Percentiles rank a stretch among this genome's conserved stretches.
Evolutionary conservation across 2,113 vertebrate species (phyloP).

Genomic region (Shinisaurus crocodilurus): DNA sequence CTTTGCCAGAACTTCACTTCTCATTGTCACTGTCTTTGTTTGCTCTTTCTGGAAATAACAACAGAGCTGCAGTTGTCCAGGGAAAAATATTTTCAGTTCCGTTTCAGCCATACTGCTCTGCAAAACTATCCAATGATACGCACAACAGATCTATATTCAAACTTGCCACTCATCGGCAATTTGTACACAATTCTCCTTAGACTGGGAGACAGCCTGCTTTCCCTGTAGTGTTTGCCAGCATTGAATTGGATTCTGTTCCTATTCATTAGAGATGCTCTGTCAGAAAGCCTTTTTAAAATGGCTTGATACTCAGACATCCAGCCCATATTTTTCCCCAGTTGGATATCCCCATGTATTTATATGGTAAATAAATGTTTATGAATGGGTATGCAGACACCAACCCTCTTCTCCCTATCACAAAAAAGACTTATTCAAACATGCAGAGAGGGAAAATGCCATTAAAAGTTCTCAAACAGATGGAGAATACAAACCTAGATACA

Average conservation of each 20-base stretch:
- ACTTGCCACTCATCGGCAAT: neutral
- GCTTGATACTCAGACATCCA: neutral
- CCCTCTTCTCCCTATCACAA: neutral
- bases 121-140: slow-evolving; percentile 13
- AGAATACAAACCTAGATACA: neutral
- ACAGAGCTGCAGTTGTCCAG: slow-evolving; percentile 23
- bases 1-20: slow-evolving; percentile 36
- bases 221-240: slow-evolving; percentile 1
- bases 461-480: neutral
- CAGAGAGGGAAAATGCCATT: neutral
- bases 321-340: neutral
- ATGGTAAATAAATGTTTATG: neutral
- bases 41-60: slow-evolving; percentile 34
- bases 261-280: neutral
- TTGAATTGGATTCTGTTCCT: slow-evolving; percentile 20
- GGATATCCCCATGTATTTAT: neutral
- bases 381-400: neutral
- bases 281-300: slow-evolving; percentile 4
- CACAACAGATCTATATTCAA: neutral
- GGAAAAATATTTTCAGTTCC: slow-evolving; percentile 8
- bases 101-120: slow-evolving; percentile 4
- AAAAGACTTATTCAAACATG: neutral
- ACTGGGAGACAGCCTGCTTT: neutral
- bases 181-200: neutral
- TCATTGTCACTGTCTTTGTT: slow-evolving; percentile 7